Base-by-base conservation (phyloP, 2,797 vertebrate genomes). In the Lagodon rhomboides region DNA sequence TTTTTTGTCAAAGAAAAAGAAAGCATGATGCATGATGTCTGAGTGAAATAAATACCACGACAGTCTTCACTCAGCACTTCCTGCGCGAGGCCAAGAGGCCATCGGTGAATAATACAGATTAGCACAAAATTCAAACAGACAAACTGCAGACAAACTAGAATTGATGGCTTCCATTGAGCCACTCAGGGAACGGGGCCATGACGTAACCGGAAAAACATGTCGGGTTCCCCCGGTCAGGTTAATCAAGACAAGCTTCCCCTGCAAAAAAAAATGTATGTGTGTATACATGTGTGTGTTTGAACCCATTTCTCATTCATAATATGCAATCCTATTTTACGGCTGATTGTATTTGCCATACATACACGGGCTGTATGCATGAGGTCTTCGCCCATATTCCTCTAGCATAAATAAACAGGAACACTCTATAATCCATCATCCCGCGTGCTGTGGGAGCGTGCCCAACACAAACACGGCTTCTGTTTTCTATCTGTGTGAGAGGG, bases 401-500 rank as follows among this genome's bases (percentile, higher is more conserved):
- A 92, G 92, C 88, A 93, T 90, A 95, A 95, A 96, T 95, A 96
- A 96, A 96, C 94, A 95, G 85, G 74, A 89, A 81, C 73, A 81
- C 68, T 84, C 87, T 78, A 93, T 93, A 94, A 96, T 95, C 93
- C 93, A 95, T 96, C 95, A 95, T 93, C 78, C 90, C 83, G 87
- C 68, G 75, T 83, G 74, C 90, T 34, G 77, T 77, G 92, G 86
- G 92, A 93, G 91, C 60, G 66, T 87, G 92, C 91, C 92, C 94
- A 94, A 93, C 79, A 91, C 86, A 94, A 94, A 92, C 89, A 93
- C 67, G 81, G 93, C 95, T 96, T 93, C 95, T 96, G 95, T 95
- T 96, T 95, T 95, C 93, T 95, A 92, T 95, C 93, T 95, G 80
- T 69, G 68, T 77, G 58, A 71, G 66, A 47, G 73, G 64, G 71